These are phyloP conservation scores for Xylocampa areola DNA, from an alignment of 2,888 invertebrate species.

Conservation along the genomic window DNA sequence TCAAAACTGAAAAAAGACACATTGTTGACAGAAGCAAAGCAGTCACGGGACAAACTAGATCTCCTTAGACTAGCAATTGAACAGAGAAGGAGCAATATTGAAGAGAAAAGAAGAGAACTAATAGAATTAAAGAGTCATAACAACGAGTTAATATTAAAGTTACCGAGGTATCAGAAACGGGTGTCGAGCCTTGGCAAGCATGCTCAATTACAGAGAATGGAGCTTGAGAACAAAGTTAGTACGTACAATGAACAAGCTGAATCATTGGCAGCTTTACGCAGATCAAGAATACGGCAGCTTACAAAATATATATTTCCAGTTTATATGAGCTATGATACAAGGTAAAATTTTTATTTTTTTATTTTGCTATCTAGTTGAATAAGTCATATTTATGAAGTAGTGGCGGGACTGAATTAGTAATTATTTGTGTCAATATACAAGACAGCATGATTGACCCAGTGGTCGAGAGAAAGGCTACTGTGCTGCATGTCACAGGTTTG, in stretches of 20 bases:
- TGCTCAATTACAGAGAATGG: slow-evolving; percentile 73
- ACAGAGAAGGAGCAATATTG: slow-evolving; percentile 77
- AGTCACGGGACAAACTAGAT: slow-evolving; percentile 81
- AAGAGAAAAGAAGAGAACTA: slow-evolving; percentile 73
- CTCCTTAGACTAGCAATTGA: slow-evolving; percentile 83
- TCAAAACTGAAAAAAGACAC: slow-evolving; percentile 81
- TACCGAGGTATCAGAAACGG: slow-evolving; percentile 84
- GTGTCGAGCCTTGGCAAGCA: slow-evolving; percentile 79
- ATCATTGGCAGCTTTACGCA: slow-evolving; percentile 74
- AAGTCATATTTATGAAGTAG: not conserved
- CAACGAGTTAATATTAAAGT: slow-evolving; percentile 76
- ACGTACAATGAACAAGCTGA: slow-evolving; percentile 75
- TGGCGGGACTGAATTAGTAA: too few species aligned
- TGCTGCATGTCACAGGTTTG: too few species aligned
- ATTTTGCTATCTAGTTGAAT: not conserved
- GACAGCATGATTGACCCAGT: too few species aligned
- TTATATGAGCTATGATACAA: slow-evolving; percentile 83
- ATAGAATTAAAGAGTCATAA: slow-evolving; percentile 73
- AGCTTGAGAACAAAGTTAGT: slow-evolving; percentile 74
- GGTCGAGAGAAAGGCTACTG: too few species aligned
- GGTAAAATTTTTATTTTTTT: slow-evolving; percentile 62
- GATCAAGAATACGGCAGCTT: slow-evolving; percentile 83
- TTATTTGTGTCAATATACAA: too few species aligned
- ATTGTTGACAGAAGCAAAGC: slow-evolving; percentile 80
- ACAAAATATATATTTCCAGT: slow-evolving; percentile 87